Evolutionary conservation across 2,888 invertebrate species (phyloP).

Genomic region (Oscheius sp.): DNA sequence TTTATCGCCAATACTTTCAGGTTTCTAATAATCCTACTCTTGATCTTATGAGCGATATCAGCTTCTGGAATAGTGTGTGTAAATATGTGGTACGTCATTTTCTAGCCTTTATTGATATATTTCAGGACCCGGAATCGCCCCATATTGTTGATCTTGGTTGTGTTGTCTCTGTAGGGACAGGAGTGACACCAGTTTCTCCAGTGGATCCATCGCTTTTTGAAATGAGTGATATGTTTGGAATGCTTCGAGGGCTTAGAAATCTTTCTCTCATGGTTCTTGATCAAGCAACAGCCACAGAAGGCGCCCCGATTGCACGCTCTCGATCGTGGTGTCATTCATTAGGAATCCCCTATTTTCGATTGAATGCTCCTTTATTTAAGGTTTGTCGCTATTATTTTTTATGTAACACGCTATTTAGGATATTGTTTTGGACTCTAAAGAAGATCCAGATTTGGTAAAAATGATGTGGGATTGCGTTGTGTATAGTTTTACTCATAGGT

Average conservation of each 20-base stretch:
- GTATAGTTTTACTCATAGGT: slow-evolving; percentile 63
- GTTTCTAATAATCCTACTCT: slow-evolving; percentile 92
- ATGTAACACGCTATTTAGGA: slow-evolving; percentile 42
- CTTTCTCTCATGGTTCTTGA: slow-evolving; percentile 89
- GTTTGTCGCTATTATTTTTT: too few relatives aligned
- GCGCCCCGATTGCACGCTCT: slow-evolving; percentile 91
- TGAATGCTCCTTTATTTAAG: slow-evolving; percentile 86
- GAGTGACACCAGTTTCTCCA: slow-evolving; percentile 75
- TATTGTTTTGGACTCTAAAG: slow-evolving; percentile 65
- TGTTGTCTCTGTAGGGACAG: slow-evolving; percentile 85
- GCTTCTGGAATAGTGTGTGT: slow-evolving; percentile 87
- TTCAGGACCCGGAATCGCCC: slow-evolving; percentile 62
- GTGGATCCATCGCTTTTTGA: slow-evolving; percentile 82
- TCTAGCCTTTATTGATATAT: slow-evolving; percentile 3
- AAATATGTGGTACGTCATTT: slow-evolving; percentile 72
- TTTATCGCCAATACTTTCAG: background rate
- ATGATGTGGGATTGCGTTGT: slow-evolving; percentile 72
- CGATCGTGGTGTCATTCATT: slow-evolving; percentile 90
- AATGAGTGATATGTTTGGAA: slow-evolving; percentile 74
- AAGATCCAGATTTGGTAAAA: slow-evolving; percentile 65
- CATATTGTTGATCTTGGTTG: slow-evolving; percentile 81
- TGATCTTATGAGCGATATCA: slow-evolving; percentile 91
- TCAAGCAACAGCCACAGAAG: slow-evolving; percentile 92
- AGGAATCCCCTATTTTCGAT: slow-evolving; percentile 85
- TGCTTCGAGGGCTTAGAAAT: slow-evolving; percentile 81